A percentile compares a stretch with the other conserved stretches of the same genome.
Conservation (phyloP, 2,888 invertebrate species). For the Acanthosepion lycidas region DNA sequence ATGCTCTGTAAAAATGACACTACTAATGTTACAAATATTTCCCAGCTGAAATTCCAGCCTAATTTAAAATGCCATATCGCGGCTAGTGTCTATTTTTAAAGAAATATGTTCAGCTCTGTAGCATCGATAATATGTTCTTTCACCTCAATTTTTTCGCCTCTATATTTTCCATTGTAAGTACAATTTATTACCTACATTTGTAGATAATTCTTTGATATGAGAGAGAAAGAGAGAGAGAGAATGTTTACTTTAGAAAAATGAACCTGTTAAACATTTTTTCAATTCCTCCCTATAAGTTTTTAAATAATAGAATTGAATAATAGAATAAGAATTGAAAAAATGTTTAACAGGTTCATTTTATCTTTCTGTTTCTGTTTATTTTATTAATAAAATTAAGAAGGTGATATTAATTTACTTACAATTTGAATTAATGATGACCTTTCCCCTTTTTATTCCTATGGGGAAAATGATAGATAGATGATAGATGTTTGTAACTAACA, state of each 20-base stretch:
- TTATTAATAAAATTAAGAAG: not conserved
- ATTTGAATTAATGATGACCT: not conserved
- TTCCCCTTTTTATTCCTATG: too few species aligned
- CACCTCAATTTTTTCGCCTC: not conserved
- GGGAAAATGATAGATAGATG: too few species aligned
- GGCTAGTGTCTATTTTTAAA: constrained; percentile 6
- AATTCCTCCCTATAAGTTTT: not conserved
- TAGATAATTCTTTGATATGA: not conserved
- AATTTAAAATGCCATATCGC: constrained; percentile 21
- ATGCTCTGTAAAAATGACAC: not conserved
- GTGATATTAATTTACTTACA: not conserved
- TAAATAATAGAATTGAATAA: too few species aligned
- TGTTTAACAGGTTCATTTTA: not conserved
- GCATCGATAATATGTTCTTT: not conserved
- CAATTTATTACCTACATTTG: not conserved
- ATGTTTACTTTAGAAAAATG: not conserved
- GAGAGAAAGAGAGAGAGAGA: not conserved
- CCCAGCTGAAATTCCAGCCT: constrained; percentile 33
- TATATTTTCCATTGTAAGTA: not conserved
- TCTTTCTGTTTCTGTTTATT: not conserved
- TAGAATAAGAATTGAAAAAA: not conserved
- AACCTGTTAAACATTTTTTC: not conserved
- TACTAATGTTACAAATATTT: constrained; percentile 33
- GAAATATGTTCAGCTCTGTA: not conserved
- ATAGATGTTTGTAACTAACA: too few species aligned